These are phyloP conservation scores for Manduca sexta DNA, from an alignment of 1,140 invertebrate genomes.

Conservation along the genomic window DNA sequence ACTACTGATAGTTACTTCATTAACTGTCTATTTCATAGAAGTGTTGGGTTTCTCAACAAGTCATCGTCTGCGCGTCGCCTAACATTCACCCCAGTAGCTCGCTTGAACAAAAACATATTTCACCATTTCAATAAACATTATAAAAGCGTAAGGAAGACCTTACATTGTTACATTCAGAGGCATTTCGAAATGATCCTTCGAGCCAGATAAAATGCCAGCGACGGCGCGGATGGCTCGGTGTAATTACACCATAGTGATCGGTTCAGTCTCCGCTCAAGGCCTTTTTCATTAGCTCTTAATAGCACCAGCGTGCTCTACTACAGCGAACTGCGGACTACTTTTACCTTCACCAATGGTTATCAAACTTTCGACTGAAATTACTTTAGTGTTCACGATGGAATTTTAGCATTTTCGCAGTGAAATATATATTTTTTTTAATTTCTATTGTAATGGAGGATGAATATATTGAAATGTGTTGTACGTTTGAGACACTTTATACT, in stretches of 20 bases:
- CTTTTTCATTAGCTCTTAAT: slow-evolving; percentile 7
- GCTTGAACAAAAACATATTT: no score
- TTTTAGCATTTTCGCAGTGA: no score
- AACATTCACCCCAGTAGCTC: no score
- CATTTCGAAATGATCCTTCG: neutral
- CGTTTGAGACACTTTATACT: no score
- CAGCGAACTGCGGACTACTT: neutral
- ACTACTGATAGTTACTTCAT: no score
- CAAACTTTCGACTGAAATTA: slow-evolving; percentile 3
- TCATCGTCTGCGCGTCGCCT: no score
- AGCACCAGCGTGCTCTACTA: neutral
- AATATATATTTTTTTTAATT: no score
- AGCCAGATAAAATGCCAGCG: neutral
- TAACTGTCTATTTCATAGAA: no score
- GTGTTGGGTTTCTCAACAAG: no score
- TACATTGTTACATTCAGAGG: neutral
- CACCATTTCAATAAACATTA: no score
- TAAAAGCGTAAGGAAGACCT: neutral
- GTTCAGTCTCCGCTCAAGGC: neutral
- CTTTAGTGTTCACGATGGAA: no score
- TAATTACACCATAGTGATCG: slow-evolving; percentile 2
- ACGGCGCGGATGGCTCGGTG: neutral
- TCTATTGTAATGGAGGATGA: no score
- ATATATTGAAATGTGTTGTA: neutral
- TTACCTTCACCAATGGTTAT: neutral